Percentiles rank a stretch among this genome's conserved stretches.
Conservation (phyloP, 1,140 invertebrate genomes). For the Gryon sp. region DNA sequence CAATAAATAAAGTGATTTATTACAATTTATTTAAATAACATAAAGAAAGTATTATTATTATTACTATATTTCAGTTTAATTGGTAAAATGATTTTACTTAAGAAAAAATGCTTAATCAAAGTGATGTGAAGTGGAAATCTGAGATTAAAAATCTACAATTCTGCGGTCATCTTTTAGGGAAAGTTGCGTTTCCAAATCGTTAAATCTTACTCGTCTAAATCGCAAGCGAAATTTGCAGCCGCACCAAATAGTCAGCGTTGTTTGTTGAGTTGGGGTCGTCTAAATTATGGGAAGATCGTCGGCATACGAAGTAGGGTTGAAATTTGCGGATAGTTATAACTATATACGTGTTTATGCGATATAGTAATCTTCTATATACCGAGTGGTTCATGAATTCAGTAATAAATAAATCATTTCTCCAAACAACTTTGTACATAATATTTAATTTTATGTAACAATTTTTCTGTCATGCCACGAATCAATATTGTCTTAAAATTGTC, state of each 20-base stretch:
- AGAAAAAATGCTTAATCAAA: conserved; percentile 3
- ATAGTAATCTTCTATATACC: conserved; percentile 13
- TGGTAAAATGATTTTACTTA: no score
- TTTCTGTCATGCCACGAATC: not conserved
- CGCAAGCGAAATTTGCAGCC: conserved; percentile 29
- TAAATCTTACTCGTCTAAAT: conserved; percentile 55
- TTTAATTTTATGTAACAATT: no score
- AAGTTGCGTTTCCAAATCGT: conserved; percentile 53
- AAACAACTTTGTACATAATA: no score
- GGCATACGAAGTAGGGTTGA: conserved; percentile 41
- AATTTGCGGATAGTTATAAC: conserved; percentile 25
- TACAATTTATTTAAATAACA: no score
- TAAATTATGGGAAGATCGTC: conserved; percentile 51
- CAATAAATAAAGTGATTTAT: no score
- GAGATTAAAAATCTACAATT: conserved; percentile 24
- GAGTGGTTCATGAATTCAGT: no score
- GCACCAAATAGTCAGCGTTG: conserved; percentile 28
- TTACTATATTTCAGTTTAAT: no score
- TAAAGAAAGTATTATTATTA: no score
- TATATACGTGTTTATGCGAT: conserved; percentile 38
- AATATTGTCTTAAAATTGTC: no score
- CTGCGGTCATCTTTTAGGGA: conserved; percentile 37
- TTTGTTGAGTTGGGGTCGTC: conserved; percentile 46
- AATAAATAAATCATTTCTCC: no score
- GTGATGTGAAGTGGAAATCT: not conserved